These are phyloP conservation scores for Rhineura floridana DNA, from an alignment of 2,113 vertebrate species.

Conservation along the genomic window DNA sequence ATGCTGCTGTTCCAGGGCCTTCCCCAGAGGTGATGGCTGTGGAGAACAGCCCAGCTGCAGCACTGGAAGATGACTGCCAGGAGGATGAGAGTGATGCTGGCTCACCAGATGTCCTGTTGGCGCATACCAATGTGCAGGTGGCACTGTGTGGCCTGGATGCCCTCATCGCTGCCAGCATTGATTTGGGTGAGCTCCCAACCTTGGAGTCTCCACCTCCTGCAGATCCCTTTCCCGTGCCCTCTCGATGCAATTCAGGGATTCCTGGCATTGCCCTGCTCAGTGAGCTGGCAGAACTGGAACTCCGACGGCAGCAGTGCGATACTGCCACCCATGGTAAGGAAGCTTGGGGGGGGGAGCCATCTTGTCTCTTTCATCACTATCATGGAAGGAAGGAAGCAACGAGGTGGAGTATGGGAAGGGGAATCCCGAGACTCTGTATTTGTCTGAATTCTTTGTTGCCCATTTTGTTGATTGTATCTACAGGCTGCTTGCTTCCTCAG, in stretches of 20 bases:
- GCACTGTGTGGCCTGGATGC: constrained; percentile 82
- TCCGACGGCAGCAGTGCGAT: constrained; percentile 72
- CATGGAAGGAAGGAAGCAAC: background rate
- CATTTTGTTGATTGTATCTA: background rate
- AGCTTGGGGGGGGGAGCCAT: too few relatives aligned
- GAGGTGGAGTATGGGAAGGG: background rate
- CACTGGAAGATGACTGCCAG: constrained; percentile 49
- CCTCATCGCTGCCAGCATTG: constrained; percentile 89
- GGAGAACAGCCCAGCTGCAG: constrained; percentile 40
- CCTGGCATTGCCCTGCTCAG: constrained; percentile 93
- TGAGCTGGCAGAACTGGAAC: constrained; percentile 91
- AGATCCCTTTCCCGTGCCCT: background rate
- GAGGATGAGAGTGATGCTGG: constrained; percentile 62
- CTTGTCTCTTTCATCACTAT: too few relatives aligned
- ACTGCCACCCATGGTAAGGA: constrained; percentile 76
- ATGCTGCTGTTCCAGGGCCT: constrained; percentile 54
- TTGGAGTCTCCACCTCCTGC: constrained; percentile 37
- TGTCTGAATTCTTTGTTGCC: background rate
- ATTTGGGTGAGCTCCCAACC: constrained; percentile 79
- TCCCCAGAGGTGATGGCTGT: constrained; percentile 69
- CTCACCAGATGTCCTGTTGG: constrained; percentile 67
- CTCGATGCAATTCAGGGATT: constrained; percentile 73
- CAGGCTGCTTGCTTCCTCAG: background rate
- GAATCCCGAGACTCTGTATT: background rate
- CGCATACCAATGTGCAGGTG: constrained; percentile 30